Base-by-base conservation (phyloP, 53 echinoderm and acorn worm genomes). In the Stichopus horrens region DNA sequence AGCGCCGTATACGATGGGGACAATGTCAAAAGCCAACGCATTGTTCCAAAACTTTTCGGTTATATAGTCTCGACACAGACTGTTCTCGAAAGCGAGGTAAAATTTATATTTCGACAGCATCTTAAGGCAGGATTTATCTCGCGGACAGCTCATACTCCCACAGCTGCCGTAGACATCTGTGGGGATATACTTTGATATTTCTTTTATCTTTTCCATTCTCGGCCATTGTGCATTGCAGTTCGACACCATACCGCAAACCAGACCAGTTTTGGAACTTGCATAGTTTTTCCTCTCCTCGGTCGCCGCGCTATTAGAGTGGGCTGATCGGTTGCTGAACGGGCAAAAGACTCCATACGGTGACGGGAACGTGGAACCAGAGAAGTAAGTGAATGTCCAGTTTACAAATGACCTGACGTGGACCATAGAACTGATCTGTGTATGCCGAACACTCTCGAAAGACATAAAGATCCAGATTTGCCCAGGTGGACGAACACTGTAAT, bases 31-130 rank as follows among this genome's bases (percentile, higher is more conserved):
- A 4, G 21, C 9, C 9, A 74, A 23, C 55, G 87, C 87, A 54
- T 87, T 87, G 51, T 87, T 19, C 87, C 87, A 87, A 9, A 87
- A 87, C 75, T 87, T 87, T 87, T 87, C 87, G 21, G 87, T 87
- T n/a, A 87, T 87, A 55, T 87, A 87, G 55, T 74, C 87, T 7
- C 21, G 6, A 57, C 87, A 87, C 14, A 73, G 18, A 75, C 87
- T 87, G 57, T 87, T 87, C 16, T 87, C 87, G 75, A 87, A 75
- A 74, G 87, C 87, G 4, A 87, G 20, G 11, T 87, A 87, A 73
- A 87, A 87, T n/a, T 87, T 87, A 74, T 87, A 87, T 13, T 58
- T 75, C 14, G 74, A 74, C 23, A 87, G 55, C 56, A 87, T 87
- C 54, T 37, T 54, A 19, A 74, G 20, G 51, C 87, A 87, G 11